phyloP scores from a whole-genome alignment of 2,113 vertebrate genomes.

The Gambusia affinis region DNA sequence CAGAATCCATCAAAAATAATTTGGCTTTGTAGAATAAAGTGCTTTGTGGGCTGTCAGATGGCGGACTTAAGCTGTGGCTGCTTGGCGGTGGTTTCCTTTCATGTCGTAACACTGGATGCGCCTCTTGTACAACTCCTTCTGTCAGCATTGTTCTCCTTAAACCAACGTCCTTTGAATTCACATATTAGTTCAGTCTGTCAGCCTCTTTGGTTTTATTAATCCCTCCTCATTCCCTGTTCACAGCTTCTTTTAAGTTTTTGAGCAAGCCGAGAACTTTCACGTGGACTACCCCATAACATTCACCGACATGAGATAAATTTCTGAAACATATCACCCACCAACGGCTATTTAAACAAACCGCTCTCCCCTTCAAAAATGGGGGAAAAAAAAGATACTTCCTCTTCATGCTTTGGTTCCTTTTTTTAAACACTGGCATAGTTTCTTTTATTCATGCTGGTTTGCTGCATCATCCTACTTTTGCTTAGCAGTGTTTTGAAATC shows the following conservation, averaged over 20 bases:
- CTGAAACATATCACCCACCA: conserved; percentile 74
- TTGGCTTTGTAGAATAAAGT: neutral
- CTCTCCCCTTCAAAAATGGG: neutral
- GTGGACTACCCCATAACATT: conserved; percentile 66
- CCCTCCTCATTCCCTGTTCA: conserved; percentile 43
- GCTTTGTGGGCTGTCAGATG: neutral
- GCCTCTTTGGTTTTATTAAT: conserved; percentile 36
- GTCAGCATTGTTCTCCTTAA: conserved; percentile 64
- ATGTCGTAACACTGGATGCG: conserved; percentile 46
- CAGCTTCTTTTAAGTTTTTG: conserved; percentile 69
- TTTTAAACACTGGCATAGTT: conserved; percentile 9
- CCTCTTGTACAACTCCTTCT: conserved; percentile 54
- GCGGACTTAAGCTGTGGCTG: conserved; percentile 53
- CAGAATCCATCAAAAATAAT: neutral
- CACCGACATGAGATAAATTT: conserved; percentile 64
- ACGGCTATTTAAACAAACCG: conserved; percentile 58
- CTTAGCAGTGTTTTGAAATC: conserved; percentile 3
- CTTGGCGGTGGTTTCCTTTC: conserved; percentile 38
- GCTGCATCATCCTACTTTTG: neutral
- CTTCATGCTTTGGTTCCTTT: conserved; percentile 28
- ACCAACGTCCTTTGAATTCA: conserved; percentile 70
- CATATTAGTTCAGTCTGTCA: conserved; percentile 40
- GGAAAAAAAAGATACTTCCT: conserved; percentile 42
- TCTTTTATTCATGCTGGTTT: neutral
- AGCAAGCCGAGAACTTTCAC: conserved; percentile 77